These are phyloP conservation scores for Rhagonycha lutea DNA, from an alignment of 2,888 invertebrate genomes.

Conservation along the genomic window DNA sequence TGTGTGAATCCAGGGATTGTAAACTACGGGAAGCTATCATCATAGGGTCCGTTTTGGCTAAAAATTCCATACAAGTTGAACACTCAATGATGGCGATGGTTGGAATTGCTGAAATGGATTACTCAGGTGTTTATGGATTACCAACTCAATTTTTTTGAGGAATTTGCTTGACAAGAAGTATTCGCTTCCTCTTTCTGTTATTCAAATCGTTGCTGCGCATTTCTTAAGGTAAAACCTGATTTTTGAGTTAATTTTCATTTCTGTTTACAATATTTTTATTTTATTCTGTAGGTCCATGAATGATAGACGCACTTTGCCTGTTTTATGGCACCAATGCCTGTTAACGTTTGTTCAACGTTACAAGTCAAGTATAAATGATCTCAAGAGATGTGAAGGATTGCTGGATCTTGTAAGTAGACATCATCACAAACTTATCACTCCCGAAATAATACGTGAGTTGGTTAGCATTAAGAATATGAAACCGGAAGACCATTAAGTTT, in stretches of 20 bases:
- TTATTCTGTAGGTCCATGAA: constrained; percentile 79
- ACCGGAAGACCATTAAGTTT: not conserved
- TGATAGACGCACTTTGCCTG: constrained; percentile 85
- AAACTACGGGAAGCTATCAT: constrained; percentile 95
- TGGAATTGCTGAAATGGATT: constrained; percentile 97
- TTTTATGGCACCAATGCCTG: constrained; percentile 95
- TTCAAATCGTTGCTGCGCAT: constrained; percentile 93
- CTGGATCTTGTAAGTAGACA: constrained; percentile 78
- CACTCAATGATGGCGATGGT: constrained; percentile 95
- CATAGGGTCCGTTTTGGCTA: constrained; percentile 86
- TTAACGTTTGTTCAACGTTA: constrained; percentile 94
- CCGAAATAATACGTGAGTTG: constrained; percentile 86
- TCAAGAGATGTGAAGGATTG: constrained; percentile 84
- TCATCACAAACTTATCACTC: constrained; percentile 71
- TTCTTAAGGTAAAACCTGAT: constrained; percentile 77
- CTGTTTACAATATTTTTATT: constrained; percentile 13
- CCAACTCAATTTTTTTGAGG: constrained; percentile 92
- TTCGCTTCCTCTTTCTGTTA: constrained; percentile 91
- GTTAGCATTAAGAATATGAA: not conserved
- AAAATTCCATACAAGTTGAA: constrained; percentile 90
- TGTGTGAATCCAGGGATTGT: constrained; percentile 88
- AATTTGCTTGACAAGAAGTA: constrained; percentile 97
- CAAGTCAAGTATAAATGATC: constrained; percentile 90
- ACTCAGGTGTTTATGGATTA: no score
- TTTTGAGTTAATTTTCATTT: not conserved